Evolutionary conservation across 2,888 invertebrate genomes (phyloP).

Genomic region (Tenthredo distinguenda): DNA sequence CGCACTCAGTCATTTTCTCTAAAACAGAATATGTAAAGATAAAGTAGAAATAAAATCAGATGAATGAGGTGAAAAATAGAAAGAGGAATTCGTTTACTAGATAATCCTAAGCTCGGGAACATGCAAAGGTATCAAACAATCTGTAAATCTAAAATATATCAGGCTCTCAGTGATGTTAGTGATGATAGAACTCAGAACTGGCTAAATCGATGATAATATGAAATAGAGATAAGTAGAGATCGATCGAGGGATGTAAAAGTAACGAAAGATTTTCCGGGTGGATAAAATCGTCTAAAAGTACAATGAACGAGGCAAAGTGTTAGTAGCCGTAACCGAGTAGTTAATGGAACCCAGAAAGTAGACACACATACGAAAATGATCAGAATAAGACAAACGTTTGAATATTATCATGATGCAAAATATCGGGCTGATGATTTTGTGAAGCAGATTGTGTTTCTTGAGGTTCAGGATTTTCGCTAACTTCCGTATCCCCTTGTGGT

Average conservation of each 20-base stretch:
- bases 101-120: constrained; percentile 3
- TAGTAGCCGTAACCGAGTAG: constrained; percentile 37
- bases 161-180: not conserved
- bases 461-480: constrained; percentile 18
- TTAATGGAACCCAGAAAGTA: constrained; percentile 14
- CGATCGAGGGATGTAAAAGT: not conserved
- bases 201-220: not conserved
- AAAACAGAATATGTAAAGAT: not conserved
- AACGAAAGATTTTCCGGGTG: not conserved
- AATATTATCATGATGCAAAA: constrained; percentile 46
- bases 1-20: not conserved
- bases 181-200: not conserved
- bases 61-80: constrained; percentile 8
- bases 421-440: constrained; percentile 46
- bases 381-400: constrained; percentile 48
- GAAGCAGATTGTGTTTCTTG: constrained; percentile 40
- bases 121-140: not conserved
- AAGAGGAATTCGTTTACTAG: not conserved
- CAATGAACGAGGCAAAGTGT: not conserved
- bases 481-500: constrained; percentile 12
- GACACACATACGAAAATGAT: constrained; percentile 46
- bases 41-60: not conserved
- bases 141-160: not conserved
- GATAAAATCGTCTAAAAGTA: not conserved
- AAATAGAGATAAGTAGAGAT: not conserved